phyloP scores from a whole-genome alignment of 2,888 invertebrate genomes.

The Sepiola atlantica region DNA sequence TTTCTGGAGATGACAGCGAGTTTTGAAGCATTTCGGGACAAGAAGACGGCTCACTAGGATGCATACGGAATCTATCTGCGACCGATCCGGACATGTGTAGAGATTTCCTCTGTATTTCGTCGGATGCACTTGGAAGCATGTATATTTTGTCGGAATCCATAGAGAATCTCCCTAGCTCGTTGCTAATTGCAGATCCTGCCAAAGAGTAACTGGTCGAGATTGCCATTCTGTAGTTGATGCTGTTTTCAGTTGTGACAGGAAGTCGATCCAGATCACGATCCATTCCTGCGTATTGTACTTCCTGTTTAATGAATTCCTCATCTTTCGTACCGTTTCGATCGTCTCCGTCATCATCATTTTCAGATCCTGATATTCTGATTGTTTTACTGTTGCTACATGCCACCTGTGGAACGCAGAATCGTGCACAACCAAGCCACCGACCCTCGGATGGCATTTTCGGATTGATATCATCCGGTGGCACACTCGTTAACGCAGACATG shows the following conservation, averaged over 20 bases:
- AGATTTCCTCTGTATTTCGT: constrained; percentile 20
- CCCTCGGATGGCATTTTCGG: constrained; percentile 32
- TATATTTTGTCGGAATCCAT: constrained; percentile 36
- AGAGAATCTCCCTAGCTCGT: constrained; percentile 20
- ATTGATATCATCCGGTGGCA: constrained; percentile 25
- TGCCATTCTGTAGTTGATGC: background rate
- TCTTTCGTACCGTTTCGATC: background rate
- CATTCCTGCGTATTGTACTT: constrained; percentile 34
- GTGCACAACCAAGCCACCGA: constrained; percentile 41
- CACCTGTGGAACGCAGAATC: constrained; percentile 42
- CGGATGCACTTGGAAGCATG: constrained; percentile 36
- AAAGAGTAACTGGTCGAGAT: constrained; percentile 42
- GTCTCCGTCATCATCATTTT: constrained; percentile 21
- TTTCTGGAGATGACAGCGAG: constrained; percentile 37
- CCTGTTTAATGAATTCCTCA: background rate
- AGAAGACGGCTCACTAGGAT: constrained; percentile 35
- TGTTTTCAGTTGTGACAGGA: background rate
- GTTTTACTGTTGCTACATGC: constrained; percentile 8
- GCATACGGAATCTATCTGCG: background rate
- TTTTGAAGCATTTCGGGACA: constrained; percentile 42
- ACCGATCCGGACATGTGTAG: constrained; percentile 35
- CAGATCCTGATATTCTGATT: constrained; percentile 33
- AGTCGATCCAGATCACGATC: background rate
- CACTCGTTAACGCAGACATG: background rate
- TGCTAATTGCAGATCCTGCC: constrained; percentile 24